These are phyloP conservation scores for Morus bassanus DNA, from an alignment of 2,797 vertebrate genomes.

Conservation along the genomic window DNA sequence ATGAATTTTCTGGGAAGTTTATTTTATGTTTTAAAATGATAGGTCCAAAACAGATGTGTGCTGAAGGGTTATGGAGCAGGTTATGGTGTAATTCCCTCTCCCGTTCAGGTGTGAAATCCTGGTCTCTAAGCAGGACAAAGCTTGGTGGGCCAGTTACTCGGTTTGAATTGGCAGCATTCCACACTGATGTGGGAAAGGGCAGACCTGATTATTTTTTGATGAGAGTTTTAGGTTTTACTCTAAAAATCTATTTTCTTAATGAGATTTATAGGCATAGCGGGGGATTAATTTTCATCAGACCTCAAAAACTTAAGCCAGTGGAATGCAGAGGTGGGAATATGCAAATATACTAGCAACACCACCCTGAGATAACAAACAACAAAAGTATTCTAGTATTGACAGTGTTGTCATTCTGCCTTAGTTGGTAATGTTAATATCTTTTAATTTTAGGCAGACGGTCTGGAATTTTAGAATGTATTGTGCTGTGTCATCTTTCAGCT, in stretches of 20 bases:
- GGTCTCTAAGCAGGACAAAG: not conserved
- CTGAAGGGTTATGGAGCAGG: not conserved
- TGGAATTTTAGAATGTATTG: not conserved
- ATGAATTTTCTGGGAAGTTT: not conserved
- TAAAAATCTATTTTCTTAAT: not conserved
- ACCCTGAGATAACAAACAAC: too few relatives aligned
- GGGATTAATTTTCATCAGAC: not conserved
- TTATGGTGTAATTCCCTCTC: not conserved
- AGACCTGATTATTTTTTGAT: not conserved
- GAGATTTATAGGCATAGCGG: not conserved
- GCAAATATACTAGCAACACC: not conserved
- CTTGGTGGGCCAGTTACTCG: not conserved
- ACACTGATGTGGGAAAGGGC: rapidly evolving
- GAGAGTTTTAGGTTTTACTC: not conserved
- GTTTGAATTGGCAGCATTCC: not conserved
- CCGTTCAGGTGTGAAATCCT: not conserved
- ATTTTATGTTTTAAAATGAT: not conserved
- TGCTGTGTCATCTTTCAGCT: not conserved
- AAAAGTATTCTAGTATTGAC: rapidly evolving
- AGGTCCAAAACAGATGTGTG: not conserved
- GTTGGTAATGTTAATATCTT: rapidly evolving
- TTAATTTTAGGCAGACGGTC: not conserved
- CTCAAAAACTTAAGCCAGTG: not conserved
- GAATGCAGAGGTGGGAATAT: not conserved
- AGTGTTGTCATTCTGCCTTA: rapidly evolving